phyloP scores from a whole-genome alignment of 2,113 vertebrate genomes.

The Symphodus melops region DNA sequence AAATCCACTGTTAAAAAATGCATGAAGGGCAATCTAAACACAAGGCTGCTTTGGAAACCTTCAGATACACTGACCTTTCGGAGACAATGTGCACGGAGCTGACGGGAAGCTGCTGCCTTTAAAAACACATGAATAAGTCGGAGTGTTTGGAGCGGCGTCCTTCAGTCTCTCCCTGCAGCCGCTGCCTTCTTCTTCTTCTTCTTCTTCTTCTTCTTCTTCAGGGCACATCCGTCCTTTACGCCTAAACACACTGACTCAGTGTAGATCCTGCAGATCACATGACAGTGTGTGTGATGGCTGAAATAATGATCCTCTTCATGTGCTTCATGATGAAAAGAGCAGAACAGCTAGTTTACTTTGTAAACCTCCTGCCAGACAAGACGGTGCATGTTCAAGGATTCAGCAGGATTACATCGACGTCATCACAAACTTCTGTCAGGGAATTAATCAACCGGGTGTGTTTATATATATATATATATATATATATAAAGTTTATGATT shows the following conservation, averaged over 20 bases:
- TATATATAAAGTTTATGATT: too few species aligned
- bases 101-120: slow-evolving; percentile 1
- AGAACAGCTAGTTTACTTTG: neutral
- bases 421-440: too few species aligned
- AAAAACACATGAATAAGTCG: slow-evolving; percentile 21
- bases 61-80: slow-evolving; percentile 40
- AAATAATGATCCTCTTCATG: neutral
- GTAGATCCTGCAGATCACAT: slow-evolving; percentile 6
- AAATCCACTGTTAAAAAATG: slow-evolving; percentile 6
- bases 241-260: slow-evolving; percentile 4
- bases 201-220: slow-evolving; percentile 18
- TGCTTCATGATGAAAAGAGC: neutral
- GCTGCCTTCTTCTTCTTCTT: slow-evolving; percentile 8
- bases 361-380: neutral
- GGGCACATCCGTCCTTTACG: slow-evolving; percentile 29
- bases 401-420: neutral
- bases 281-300: neutral
- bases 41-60: slow-evolving; percentile 28
- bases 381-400: neutral
- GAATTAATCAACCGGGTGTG: too few species aligned
- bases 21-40: slow-evolving; percentile 47
- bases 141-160: neutral
- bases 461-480: too few species aligned
- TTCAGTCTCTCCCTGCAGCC: neutral
- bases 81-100: slow-evolving; percentile 24